Percentiles rank a stretch among this genome's conserved stretches.
phyloP scores from a whole-genome alignment of 2,888 invertebrate species.

The Eulithis prunata region DNA sequence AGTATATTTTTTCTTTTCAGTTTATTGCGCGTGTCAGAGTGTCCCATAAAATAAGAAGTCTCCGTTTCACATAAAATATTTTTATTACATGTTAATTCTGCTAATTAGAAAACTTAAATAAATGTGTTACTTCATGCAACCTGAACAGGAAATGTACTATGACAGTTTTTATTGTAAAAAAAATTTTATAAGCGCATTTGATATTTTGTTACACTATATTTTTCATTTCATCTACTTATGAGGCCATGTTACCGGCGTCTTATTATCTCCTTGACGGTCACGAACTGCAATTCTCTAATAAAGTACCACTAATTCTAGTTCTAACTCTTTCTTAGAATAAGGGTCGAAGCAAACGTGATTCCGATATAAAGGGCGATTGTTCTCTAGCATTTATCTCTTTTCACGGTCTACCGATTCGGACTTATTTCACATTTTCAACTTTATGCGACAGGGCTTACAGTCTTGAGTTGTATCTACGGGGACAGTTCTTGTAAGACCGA shows the following conservation, averaged over 20 bases:
- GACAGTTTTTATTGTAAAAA: conserved; percentile 24
- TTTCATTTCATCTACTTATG: not conserved
- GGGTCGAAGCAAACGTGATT: conserved; percentile 59
- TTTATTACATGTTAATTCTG: conserved; percentile 1
- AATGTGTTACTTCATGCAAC: conserved; percentile 18
- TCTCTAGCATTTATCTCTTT: conserved; percentile 58
- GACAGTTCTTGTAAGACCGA: conserved; percentile 48
- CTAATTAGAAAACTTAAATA: not conserved
- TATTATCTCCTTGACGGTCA: conserved; percentile 47
- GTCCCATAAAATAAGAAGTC: conserved; percentile 12
- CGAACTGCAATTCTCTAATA: conserved; percentile 44
- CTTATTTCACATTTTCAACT: conserved; percentile 46
- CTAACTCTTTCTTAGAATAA: conserved; percentile 52
- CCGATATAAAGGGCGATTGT: conserved; percentile 64
- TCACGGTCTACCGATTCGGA: conserved; percentile 47
- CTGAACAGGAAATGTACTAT: conserved; percentile 25
- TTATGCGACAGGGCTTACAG: conserved; percentile 47
- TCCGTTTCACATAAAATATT: conserved; percentile 18
- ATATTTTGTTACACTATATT: not conserved
- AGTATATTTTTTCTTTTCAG: conserved; percentile 28
- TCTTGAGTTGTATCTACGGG: conserved; percentile 42
- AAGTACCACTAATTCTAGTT: conserved; percentile 29
- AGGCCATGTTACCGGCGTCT: not conserved
- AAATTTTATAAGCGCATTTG: conserved; percentile 6
- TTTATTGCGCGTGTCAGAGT: conserved; percentile 12